These are phyloP conservation scores for Heterodera schachtii DNA, from an alignment of 1,140 invertebrate species.

Conservation along the genomic window DNA sequence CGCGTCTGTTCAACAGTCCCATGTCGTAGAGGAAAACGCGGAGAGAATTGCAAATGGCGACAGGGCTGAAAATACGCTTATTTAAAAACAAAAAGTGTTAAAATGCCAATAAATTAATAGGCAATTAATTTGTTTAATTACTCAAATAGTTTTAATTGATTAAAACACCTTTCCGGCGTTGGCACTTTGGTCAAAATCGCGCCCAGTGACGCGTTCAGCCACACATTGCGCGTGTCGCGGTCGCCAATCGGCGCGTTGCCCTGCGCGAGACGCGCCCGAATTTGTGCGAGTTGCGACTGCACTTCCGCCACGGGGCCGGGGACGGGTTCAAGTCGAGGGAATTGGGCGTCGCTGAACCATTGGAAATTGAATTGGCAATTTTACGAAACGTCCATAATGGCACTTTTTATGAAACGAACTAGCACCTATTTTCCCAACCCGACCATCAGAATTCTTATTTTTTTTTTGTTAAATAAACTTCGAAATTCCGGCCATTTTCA, in stretches of 20 bases:
- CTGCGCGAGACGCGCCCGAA: conserved; percentile 37
- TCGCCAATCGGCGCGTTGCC: conserved; percentile 61
- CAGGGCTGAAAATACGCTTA: conserved; percentile 37
- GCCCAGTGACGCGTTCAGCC: conserved; percentile 52
- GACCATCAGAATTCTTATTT: too few species aligned
- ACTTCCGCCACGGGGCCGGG: conserved; percentile 72
- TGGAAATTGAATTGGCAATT: too few species aligned
- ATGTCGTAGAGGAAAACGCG: conserved; percentile 64
- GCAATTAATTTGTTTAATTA: too few species aligned
- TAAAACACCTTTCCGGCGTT: conserved; percentile 39
- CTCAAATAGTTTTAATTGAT: not conserved
- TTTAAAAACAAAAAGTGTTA: too few species aligned
- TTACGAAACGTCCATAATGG: too few species aligned
- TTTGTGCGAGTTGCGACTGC: conserved; percentile 68
- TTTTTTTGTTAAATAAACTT: too few species aligned
- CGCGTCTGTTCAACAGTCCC: conserved; percentile 52
- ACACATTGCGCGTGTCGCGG: conserved; percentile 48
- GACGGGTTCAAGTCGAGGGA: conserved; percentile 75
- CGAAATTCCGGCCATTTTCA: too few species aligned
- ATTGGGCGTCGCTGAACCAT: conserved; percentile 76
- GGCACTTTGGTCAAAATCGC: conserved; percentile 49
- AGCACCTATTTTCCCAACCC: too few species aligned
- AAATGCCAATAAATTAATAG: too few species aligned
- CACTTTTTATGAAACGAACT: too few species aligned
- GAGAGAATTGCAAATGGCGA: conserved; percentile 53